Base-by-base conservation (phyloP, 2,888 invertebrate species). In the Melitaea athalia region DNA sequence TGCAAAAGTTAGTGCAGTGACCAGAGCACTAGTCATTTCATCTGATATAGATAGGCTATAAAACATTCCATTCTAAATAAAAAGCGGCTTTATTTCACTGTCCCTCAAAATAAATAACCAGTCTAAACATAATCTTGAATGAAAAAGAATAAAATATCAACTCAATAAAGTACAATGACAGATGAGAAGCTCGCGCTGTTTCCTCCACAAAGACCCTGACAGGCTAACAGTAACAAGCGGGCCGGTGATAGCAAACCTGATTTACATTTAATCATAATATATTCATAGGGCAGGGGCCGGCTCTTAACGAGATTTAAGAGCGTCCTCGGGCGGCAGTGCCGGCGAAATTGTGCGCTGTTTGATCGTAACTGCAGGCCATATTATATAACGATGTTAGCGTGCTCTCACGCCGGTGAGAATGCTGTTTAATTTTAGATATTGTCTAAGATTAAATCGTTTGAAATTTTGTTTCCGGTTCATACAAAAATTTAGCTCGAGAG, bases 191-290 rank as follows among this genome's bases (percentile, higher is more conserved):
- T 24, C 24, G 0, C 12, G 17, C 24, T 11, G 24, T 12, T 52
- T 24, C 52, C 52, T 31, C 12, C 24, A 52, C 17, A 55, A 38
- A 33, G n/a, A 55, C 33, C 55, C 17, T 8, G 55, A n/a, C 8
- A 33, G 14, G 33, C 12, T 55, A 14, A 55, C 3, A 53, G 60
- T 53, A 14, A 14, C 45, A 3, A 17, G 52, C 33, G 43, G 45
- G 17, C 50, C 45, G 52, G 42, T 52, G 43, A 65, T 64, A 59
- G 52, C 49, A 10, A 17, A 57, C 64, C 17, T 53, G 65, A 61
- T 66, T 61, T 53, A 66, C 38, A 61, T 66, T 47, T 47, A 60
- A 66, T 61, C 65, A 66, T 66, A 60, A 66, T 60, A 47, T 61
- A 66, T 53, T 66, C 65, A 66, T 60, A 66, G 65, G 31, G 12